These are phyloP conservation scores for Clarias gariepinus DNA, from an alignment of 2,113 vertebrate species.

Conservation along the genomic window DNA sequence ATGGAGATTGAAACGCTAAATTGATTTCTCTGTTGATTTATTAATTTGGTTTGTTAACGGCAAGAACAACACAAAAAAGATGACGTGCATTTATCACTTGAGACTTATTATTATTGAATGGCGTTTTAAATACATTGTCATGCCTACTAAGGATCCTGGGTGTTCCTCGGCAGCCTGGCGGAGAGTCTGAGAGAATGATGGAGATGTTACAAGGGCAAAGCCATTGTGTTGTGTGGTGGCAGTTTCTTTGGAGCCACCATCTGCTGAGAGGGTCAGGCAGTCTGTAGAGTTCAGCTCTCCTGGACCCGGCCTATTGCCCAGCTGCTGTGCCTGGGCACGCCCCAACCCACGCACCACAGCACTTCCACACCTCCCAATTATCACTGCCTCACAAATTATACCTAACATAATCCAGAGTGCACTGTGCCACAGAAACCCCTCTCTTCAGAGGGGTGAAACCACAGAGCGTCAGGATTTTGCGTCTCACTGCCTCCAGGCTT, in stretches of 20 bases:
- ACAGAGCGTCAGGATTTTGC: conserved; percentile 41
- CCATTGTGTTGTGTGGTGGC: conserved; percentile 74
- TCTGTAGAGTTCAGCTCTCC: conserved; percentile 73
- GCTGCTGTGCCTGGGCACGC: conserved; percentile 70
- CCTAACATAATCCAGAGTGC: conserved; percentile 42
- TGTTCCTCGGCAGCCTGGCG: conserved; percentile 31
- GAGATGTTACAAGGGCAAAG: conserved; percentile 74
- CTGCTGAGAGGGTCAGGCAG: conserved; percentile 76
- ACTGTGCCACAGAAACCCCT: conserved; percentile 26
- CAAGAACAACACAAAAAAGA: background rate
- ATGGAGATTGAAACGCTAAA: background rate
- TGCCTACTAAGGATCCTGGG: conserved; percentile 53
- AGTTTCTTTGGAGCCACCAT: conserved; percentile 76
- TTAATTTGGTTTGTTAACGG: conserved; percentile 20
- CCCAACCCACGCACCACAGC: conserved; percentile 49
- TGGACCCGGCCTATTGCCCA: conserved; percentile 76
- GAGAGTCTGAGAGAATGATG: conserved; percentile 69
- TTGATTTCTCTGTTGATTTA: conserved; percentile 3
- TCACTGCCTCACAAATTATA: conserved; percentile 40
- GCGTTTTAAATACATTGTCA: conserved; percentile 53
- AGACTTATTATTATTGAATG: conserved; percentile 45
- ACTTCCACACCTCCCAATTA: conserved; percentile 46
- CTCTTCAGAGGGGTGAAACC: conserved; percentile 39
- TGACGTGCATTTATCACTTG: conserved; percentile 24
- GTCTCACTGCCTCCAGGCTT: conserved; percentile 37